Evolutionary conservation across 2,797 vertebrate genomes (phyloP), one percentile per base, ranked within the genome.

Genomic region (Lacerta agilis): DNA sequence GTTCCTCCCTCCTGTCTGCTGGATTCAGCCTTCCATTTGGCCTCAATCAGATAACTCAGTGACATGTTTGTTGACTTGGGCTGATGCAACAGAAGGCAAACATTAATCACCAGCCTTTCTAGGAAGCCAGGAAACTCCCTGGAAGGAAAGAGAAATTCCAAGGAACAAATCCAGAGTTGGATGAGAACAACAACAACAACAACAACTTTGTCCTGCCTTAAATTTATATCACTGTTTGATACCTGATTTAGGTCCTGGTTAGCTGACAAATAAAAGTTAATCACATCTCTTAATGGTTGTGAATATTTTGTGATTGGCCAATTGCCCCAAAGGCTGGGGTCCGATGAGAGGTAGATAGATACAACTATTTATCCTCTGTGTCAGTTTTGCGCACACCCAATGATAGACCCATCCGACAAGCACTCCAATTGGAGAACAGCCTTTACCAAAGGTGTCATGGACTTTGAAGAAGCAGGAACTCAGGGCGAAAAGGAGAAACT

Each of bases 31-130:
- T 78, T 58, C 64, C 66, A 69, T 83, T 88, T 78, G 87, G 81
- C 64, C 87, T 78, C 73, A 17, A 4, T 75, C 86, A 78, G 43
- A 88, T 71, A 77, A 69, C 64, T 77, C 64, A 69, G 64, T 83
- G 87, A 78, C 73, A 83, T 71, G 81, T 78, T 88, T 76, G 87
- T 88, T 82, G 87, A 78, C 75, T 78, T 58, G 23, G 33, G 23
- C n/a, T 66, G 73, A 43, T 41, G 25, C 61, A 83, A 38, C 61
- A 67, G 73, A 78, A 83, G 45, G 17, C 58, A 78, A 77, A 83
- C 45, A 88, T 78, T 78, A 58, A 69, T 77, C 66, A 38, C 61
- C 64, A 38, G 49, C 33, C 73, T 55, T 83, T 77, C 33, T 71
- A 55, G 25, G 71, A 72, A 55, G 43, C 18, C 17, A 71, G 43